Conservation (phyloP, 1,140 invertebrate genomes). For the Drosophila novamexicana region DNA sequence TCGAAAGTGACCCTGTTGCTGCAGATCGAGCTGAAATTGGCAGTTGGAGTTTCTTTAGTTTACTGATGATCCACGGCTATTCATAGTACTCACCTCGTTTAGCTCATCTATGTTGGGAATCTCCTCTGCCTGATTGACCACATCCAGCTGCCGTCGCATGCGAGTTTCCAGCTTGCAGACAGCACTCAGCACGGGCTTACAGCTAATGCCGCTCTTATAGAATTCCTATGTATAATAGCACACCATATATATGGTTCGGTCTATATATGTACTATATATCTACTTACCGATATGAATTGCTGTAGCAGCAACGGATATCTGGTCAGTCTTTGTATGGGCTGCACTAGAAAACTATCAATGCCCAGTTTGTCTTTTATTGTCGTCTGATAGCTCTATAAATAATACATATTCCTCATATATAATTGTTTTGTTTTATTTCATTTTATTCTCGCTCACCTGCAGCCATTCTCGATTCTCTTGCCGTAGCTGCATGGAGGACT, state of each 20-base stretch:
- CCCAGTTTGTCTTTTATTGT: constrained; percentile 82
- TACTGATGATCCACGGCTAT: background rate
- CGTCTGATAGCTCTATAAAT: constrained; percentile 70
- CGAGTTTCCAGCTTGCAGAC: constrained; percentile 82
- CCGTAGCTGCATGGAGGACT: constrained; percentile 74
- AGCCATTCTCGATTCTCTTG: constrained; percentile 75
- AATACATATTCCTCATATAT: background rate
- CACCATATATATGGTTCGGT: background rate
- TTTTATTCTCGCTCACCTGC: constrained; percentile 48
- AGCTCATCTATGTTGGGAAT: constrained; percentile 77
- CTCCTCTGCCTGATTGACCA: constrained; percentile 83
- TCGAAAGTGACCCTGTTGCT: constrained; percentile 68
- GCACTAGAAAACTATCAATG: constrained; percentile 83
- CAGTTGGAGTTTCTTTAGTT: background rate
- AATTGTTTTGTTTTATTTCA: background rate
- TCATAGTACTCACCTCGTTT: constrained; percentile 56
- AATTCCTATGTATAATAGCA: constrained; percentile 59
- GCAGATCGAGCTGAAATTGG: constrained; percentile 61
- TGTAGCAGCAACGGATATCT: constrained; percentile 82
- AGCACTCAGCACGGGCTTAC: constrained; percentile 73
- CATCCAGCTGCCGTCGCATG: constrained; percentile 76
- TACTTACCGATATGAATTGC: constrained; percentile 81
- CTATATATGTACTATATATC: no score
- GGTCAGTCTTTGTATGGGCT: constrained; percentile 84
- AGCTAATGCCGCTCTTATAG: constrained; percentile 79